phyloP scores from a whole-genome alignment of 2,113 vertebrate genomes.

The Phalacrocorax brasilianus region DNA sequence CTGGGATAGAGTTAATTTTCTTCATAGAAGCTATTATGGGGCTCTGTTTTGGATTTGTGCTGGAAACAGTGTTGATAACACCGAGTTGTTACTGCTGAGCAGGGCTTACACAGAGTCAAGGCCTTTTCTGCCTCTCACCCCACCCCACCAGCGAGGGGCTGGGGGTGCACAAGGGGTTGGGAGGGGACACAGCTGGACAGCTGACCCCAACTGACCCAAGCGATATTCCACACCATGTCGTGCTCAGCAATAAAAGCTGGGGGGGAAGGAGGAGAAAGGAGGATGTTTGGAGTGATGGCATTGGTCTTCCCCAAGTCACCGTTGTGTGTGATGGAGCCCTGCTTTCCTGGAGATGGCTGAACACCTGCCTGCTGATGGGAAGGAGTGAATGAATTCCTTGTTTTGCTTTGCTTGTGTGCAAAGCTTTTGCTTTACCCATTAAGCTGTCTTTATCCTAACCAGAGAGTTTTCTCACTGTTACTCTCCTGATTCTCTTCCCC shows the following conservation, averaged over 20 bases:
- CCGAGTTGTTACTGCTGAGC: background rate
- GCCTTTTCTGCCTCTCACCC: background rate
- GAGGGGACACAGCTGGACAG: background rate
- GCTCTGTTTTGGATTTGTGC: background rate
- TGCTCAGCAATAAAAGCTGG: background rate
- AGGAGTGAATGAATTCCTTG: background rate
- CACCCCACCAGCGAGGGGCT: background rate
- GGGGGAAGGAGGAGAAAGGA: background rate
- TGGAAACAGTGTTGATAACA: background rate
- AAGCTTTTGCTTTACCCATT: background rate
- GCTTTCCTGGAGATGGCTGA: background rate
- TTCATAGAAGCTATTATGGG: background rate
- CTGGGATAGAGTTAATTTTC: background rate
- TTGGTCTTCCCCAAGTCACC: too few relatives aligned
- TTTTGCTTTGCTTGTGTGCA: background rate
- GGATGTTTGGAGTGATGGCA: fast-evolving
- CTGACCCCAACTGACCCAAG: too few relatives aligned
- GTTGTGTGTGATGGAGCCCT: background rate
- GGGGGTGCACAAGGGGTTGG: background rate
- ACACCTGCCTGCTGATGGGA: background rate
- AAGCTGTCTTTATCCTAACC: background rate
- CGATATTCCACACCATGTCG: too few relatives aligned
- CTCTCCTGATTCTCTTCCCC: background rate
- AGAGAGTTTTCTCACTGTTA: background rate
- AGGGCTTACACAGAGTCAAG: background rate